A percentile compares a stretch with the other conserved stretches of the same genome.
phyloP scores from a whole-genome alignment of 1,140 invertebrate species.

The Drosophila asahinai region DNA sequence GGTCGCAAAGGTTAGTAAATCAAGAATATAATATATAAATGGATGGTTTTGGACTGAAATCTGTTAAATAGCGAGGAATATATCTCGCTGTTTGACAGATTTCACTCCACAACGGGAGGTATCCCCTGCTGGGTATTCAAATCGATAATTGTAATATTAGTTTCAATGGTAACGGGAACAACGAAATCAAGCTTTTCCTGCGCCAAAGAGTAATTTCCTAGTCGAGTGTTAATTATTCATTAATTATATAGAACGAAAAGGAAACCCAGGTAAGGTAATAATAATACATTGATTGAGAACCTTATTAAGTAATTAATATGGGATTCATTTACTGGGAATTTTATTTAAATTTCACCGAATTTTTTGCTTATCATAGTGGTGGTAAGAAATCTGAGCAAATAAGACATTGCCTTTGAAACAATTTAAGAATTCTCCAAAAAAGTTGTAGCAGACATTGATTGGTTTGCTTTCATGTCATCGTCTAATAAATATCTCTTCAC shows the following conservation, averaged over 20 bases:
- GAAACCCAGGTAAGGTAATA: neutral
- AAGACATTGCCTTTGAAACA: neutral
- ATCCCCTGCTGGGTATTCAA: neutral
- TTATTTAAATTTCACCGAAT: neutral
- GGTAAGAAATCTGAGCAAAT: neutral
- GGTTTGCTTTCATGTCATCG: constrained; percentile 31
- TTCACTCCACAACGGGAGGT: neutral
- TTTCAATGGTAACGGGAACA: neutral
- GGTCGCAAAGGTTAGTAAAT: too few relatives aligned
- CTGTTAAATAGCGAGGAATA: neutral
- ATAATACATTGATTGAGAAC: neutral
- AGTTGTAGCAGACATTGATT: neutral
- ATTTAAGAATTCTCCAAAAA: neutral
- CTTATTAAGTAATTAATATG: neutral
- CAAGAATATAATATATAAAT: neutral
- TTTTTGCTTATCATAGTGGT: too few relatives aligned
- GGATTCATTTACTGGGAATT: too few relatives aligned
- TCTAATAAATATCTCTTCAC: constrained; percentile 65
- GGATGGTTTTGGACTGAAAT: too few relatives aligned
- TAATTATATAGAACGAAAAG: neutral
- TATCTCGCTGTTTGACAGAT: neutral
- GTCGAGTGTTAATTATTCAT: neutral
- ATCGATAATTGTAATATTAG: constrained; percentile 1
- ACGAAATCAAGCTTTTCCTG: neutral
- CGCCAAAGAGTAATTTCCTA: neutral